A percentile compares a stretch with the other conserved stretches of the same genome.
phyloP scores from a whole-genome alignment of 2,113 vertebrate genomes.

The Climacteris rufus region DNA sequence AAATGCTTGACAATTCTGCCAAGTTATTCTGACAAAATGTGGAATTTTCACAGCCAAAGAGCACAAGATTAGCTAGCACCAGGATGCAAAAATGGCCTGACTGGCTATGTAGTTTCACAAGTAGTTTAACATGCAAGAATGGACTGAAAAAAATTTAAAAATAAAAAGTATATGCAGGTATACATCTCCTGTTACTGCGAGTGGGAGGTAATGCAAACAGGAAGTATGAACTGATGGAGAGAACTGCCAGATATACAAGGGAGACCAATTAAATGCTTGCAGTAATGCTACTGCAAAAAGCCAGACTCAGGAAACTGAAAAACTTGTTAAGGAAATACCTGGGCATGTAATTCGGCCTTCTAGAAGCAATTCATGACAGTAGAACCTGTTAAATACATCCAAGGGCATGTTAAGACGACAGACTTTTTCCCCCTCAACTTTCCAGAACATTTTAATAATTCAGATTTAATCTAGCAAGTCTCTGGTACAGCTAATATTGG shows the following conservation, averaged over 20 bases:
- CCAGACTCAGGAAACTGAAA: neutral
- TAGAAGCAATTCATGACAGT: neutral
- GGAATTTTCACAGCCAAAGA: neutral
- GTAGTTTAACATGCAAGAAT: neutral
- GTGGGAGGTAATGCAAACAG: neutral
- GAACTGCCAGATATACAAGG: neutral
- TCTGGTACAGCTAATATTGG: neutral
- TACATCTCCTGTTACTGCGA: neutral
- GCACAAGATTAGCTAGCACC: neutral
- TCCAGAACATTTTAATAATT: neutral
- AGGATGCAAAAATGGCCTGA: neutral
- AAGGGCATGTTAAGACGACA: neutral
- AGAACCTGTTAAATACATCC: neutral
- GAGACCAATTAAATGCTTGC: neutral
- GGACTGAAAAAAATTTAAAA: neutral
- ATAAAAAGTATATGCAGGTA: neutral
- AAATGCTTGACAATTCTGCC: neutral
- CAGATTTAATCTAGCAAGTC: neutral
- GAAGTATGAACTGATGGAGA: neutral
- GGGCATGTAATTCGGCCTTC: neutral
- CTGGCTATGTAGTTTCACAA: neutral
- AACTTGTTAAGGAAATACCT: conserved; percentile 14
- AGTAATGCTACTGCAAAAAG: neutral
- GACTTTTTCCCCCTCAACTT: neutral
- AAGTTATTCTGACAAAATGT: neutral